Conservation (phyloP, 2,113 vertebrate species). For the Chaetura pelagica region DNA sequence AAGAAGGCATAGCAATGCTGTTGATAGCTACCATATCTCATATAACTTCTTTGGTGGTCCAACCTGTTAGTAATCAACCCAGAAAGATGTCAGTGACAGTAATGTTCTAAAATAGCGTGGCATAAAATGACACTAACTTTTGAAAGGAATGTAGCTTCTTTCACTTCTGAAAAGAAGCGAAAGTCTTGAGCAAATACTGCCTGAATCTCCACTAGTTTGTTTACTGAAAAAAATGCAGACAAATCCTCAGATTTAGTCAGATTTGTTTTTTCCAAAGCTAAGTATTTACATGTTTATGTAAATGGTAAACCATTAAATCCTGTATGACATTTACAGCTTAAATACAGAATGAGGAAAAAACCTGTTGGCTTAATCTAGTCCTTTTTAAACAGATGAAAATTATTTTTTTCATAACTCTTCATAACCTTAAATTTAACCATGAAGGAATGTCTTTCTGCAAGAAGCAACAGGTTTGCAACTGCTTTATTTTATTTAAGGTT, state of each 20-base stretch:
- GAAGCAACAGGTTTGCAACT: not conserved
- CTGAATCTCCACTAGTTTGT: not conserved
- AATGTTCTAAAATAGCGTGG: not conserved
- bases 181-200: not conserved
- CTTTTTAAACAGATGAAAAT: not conserved
- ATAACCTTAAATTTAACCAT: not conserved
- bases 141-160: not conserved
- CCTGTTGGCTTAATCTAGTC: not conserved
- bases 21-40: not conserved
- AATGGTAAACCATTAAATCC: not conserved
- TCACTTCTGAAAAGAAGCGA: not conserved
- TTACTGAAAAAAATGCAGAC: not conserved
- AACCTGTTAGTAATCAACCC: not conserved
- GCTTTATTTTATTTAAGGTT: not conserved
- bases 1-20: not conserved
- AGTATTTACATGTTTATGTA: not conserved
- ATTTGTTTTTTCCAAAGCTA: not conserved
- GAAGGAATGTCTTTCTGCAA: not conserved
- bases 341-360: not conserved
- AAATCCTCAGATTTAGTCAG: not conserved
- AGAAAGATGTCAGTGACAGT: not conserved
- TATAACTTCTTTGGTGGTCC: not conserved
- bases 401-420: accelerated
- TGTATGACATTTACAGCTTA: not conserved
- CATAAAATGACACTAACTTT: not conserved